Evolutionary conservation across 1,140 invertebrate genomes (phyloP).

Genomic region (Nebria ingens): DNA sequence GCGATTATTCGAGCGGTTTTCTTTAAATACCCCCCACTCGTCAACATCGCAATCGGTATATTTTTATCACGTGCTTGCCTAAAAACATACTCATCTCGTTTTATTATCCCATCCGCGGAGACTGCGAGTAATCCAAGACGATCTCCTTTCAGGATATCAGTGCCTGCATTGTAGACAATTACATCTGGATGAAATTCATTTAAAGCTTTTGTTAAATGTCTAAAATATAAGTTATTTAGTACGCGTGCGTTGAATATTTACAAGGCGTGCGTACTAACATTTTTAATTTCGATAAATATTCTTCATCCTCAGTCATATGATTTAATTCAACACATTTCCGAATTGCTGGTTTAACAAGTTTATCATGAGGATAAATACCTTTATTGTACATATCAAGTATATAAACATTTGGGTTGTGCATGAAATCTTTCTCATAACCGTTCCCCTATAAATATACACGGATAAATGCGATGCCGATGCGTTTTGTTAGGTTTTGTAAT

Average conservation of each 20-base stretch:
- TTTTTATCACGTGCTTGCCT: slow-evolving; percentile 46
- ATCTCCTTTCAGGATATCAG: slow-evolving; percentile 71
- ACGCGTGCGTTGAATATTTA: slow-evolving; percentile 10
- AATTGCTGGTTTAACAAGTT: slow-evolving; percentile 62
- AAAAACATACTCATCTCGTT: slow-evolving; percentile 76
- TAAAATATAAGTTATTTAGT: slow-evolving; percentile 28
- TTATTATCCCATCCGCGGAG: slow-evolving; percentile 58
- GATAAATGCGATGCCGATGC: not conserved
- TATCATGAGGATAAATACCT: slow-evolving; percentile 70
- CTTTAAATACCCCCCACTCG: slow-evolving; percentile 74
- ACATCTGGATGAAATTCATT: slow-evolving; percentile 67
- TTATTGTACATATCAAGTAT: slow-evolving; percentile 83
- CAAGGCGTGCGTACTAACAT: slow-evolving; percentile 38
- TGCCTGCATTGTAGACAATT: slow-evolving; percentile 81
- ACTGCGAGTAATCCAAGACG: slow-evolving; percentile 60
- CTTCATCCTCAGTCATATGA: slow-evolving; percentile 52
- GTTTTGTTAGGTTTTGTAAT: slow-evolving; percentile 10
- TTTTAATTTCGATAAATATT: slow-evolving; percentile 59
- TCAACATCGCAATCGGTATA: slow-evolving; percentile 79
- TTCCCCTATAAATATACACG: slow-evolving; percentile 52
- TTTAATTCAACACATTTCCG: slow-evolving; percentile 58
- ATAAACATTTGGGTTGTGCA: slow-evolving; percentile 58
- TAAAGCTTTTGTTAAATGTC: slow-evolving; percentile 53
- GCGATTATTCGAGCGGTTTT: slow-evolving; percentile 69
- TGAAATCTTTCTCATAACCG: slow-evolving; percentile 75